Evolutionary conservation across 2,797 vertebrate species (phyloP).

Genomic region (Rhodeus uyekii): DNA sequence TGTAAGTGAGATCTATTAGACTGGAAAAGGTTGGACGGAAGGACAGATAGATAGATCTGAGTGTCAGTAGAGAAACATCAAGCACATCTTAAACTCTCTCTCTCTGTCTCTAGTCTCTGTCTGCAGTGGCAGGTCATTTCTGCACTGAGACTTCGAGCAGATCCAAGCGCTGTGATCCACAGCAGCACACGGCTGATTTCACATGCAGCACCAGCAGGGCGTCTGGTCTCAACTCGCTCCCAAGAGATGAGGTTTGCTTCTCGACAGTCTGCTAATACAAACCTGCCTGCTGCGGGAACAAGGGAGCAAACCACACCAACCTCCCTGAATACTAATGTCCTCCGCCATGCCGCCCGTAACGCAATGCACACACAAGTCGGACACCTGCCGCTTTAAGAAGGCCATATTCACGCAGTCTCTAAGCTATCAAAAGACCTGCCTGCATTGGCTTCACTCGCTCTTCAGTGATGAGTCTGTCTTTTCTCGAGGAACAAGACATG

Average conservation of each 20-base stretch:
- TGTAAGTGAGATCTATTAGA: too few species aligned
- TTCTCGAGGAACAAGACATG: not conserved
- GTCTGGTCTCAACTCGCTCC: conserved; percentile 40
- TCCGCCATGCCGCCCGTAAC: not conserved
- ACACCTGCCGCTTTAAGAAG: too few species aligned
- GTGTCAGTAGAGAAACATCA: not conserved
- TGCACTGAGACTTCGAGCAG: not conserved
- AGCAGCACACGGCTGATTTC: conserved; percentile 47
- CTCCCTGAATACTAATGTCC: conserved; percentile 63
- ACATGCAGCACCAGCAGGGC: conserved; percentile 57
- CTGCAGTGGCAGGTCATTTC: conserved; percentile 5
- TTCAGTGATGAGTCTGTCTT: not conserved
- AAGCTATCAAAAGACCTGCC: conserved; percentile 48
- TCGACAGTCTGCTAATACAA: conserved; percentile 57
- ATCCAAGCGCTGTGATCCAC: not conserved
- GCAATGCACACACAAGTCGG: not conserved
- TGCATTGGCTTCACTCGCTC: not conserved
- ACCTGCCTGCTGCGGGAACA: conserved; percentile 45
- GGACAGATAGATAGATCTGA: not conserved
- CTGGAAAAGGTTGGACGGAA: too few species aligned
- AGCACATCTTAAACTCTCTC: not conserved
- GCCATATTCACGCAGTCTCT: not conserved
- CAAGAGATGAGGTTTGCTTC: conserved; percentile 49
- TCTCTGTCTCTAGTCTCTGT: not conserved
- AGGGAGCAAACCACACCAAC: conserved; percentile 15